A percentile compares a stretch with the other conserved stretches of the same genome.
These are phyloP conservation scores for Drosophila lacicola DNA, from an alignment of 2,888 invertebrate genomes.

Conservation along the genomic window DNA sequence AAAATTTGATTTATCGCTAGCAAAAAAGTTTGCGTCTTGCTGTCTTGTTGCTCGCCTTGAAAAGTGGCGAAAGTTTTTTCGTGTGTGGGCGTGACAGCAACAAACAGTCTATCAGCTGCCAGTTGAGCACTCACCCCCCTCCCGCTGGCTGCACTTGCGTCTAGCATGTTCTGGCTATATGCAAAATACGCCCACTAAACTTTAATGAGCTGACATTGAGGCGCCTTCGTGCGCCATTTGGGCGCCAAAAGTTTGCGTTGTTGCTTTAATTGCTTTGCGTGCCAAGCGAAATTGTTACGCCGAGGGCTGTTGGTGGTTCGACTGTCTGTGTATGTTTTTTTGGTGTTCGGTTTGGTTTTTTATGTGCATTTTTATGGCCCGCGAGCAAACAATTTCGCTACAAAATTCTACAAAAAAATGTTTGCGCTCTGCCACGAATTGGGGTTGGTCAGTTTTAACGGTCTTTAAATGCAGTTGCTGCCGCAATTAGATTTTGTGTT, in stretches of 20 bases:
- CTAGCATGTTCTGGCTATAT: conserved; percentile 35
- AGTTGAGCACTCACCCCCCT: not conserved
- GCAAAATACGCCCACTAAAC: conserved; percentile 74
- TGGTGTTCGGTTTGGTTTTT: conserved; percentile 33
- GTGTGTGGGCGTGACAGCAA: conserved; percentile 21
- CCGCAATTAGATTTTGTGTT: conserved; percentile 22
- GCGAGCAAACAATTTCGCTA: conserved; percentile 49
- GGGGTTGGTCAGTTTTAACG: conserved; percentile 61
- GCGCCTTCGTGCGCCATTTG: conserved; percentile 71
- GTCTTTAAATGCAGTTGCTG: conserved; percentile 24
- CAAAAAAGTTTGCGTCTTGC: conserved; percentile 47
- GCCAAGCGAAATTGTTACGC: conserved; percentile 47
- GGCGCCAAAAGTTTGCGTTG: conserved; percentile 71
- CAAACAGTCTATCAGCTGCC: conserved; percentile 50
- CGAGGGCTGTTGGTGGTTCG: not conserved
- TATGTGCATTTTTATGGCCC: conserved; percentile 66
- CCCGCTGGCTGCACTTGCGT: conserved; percentile 33
- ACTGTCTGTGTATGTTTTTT: conserved; percentile 5
- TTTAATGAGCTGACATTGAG: conserved; percentile 79
- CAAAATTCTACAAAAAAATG: conserved; percentile 34
- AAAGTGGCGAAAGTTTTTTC: conserved; percentile 42
- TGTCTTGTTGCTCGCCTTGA: conserved; percentile 30
- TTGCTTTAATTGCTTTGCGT: conserved; percentile 70
- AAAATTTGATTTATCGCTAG: conserved; percentile 69
- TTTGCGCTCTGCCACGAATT: conserved; percentile 25